phyloP scores from a whole-genome alignment of 2,888 invertebrate species.

The Apamea epomidion region DNA sequence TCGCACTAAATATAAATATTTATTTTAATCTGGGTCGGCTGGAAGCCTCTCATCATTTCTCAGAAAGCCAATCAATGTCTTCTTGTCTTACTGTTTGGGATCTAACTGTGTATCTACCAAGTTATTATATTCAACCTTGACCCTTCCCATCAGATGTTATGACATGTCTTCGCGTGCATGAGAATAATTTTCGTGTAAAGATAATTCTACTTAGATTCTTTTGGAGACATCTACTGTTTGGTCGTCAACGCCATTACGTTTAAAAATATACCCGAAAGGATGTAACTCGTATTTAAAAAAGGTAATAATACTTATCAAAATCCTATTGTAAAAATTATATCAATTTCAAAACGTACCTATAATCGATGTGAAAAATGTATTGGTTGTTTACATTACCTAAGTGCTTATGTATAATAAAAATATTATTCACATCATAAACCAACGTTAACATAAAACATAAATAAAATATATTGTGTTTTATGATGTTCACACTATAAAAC shows the following conservation, averaged over 20 bases:
- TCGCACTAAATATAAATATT: background rate
- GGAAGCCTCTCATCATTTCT: background rate
- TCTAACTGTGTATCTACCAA: background rate
- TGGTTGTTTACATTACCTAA: background rate
- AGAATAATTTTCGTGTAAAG: slow-evolving; percentile 25
- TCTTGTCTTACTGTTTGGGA: slow-evolving; percentile 29
- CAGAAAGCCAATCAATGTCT: background rate
- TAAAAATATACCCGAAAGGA: background rate
- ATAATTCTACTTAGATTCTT: slow-evolving; percentile 7
- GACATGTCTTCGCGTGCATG: slow-evolving; percentile 50
- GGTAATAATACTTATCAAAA: no score
- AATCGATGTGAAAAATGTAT: background rate
- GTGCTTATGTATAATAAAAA: background rate
- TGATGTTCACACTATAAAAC: slow-evolving; percentile 12
- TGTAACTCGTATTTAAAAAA: no score
- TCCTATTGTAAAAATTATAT: background rate
- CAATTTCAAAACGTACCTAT: background rate
- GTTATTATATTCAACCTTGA: slow-evolving; percentile 50
- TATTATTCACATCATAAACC: background rate
- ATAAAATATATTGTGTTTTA: slow-evolving; percentile 4
- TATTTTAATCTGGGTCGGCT: no score
- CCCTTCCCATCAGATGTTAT: slow-evolving; percentile 41
- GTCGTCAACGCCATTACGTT: background rate
- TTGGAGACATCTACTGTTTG: background rate
- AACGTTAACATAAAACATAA: slow-evolving; percentile 4